Evolutionary conservation across 2,888 invertebrate genomes (phyloP).

Genomic region (Caenorhabditis zanzibari): DNA sequence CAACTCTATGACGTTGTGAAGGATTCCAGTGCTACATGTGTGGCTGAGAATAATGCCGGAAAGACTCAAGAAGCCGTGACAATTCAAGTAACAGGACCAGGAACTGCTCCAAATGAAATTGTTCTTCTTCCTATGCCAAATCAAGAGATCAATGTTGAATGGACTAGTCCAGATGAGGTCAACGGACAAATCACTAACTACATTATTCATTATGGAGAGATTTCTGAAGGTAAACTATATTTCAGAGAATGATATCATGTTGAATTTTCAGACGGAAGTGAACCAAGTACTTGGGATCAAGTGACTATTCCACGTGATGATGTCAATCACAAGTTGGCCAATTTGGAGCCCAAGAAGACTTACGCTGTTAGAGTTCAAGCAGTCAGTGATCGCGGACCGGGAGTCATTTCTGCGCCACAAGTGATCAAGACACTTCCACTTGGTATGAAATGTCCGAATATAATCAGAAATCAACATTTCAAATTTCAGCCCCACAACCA

Average conservation of each 20-base stretch:
- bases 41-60: conserved; percentile 82
- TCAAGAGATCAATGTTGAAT: conserved; percentile 81
- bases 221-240: conserved; percentile 73
- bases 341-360: conserved; percentile 79
- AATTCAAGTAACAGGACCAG: conserved; percentile 79
- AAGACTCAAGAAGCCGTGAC: conserved; percentile 77
- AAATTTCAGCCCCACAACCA: conserved; percentile 71
- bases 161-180: conserved; percentile 82
- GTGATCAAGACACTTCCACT: conserved; percentile 78
- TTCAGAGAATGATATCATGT: not conserved
- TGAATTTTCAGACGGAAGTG: conserved; percentile 67
- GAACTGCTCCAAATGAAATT: conserved; percentile 82
- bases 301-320: conserved; percentile 75
- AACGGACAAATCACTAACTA: conserved; percentile 81
- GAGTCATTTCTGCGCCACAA: conserved; percentile 79
- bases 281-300: conserved; percentile 79
- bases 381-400: conserved; percentile 81
- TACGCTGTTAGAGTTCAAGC: conserved; percentile 81
- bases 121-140: conserved; percentile 79
- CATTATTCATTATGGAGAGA: conserved; percentile 80
- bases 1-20: conserved; percentile 66
- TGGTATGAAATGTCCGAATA: conserved; percentile 43
- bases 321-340: conserved; percentile 74
- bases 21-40: conserved; percentile 80
- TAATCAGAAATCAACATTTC: not conserved